These are phyloP conservation scores for Syrista parreyssii DNA, from an alignment of 2,888 invertebrate species.

Conservation along the genomic window DNA sequence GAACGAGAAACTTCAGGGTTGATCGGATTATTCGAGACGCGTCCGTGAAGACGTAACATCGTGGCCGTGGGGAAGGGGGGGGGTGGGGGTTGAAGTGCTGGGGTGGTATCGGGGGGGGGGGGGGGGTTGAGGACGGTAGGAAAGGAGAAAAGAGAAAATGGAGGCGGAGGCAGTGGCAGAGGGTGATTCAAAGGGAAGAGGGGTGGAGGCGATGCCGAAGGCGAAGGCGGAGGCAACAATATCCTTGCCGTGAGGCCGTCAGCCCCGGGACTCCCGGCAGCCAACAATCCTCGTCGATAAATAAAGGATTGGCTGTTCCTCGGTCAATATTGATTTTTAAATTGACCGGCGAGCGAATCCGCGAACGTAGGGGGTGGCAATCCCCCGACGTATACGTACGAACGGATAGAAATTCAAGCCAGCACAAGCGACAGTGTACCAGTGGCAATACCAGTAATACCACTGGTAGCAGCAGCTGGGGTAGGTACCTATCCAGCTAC, in stretches of 20 bases:
- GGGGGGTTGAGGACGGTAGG: neutral
- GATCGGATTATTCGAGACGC: slow-evolving; percentile 62
- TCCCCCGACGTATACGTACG: slow-evolving; percentile 41
- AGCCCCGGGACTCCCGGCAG: slow-evolving; percentile 38
- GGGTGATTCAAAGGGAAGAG: neutral
- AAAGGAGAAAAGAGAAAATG: neutral
- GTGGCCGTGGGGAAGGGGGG: neutral
- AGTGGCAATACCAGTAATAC: neutral
- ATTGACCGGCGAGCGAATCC: slow-evolving; percentile 64
- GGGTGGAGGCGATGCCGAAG: slow-evolving; percentile 36
- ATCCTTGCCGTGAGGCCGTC: slow-evolving; percentile 36
- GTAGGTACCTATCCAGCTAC: neutral
- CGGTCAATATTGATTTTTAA: slow-evolving; percentile 67
- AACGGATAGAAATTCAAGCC: slow-evolving; percentile 61
- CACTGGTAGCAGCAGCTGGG: neutral
- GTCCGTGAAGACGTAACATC: slow-evolving; percentile 52
- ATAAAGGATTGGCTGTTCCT: slow-evolving; percentile 63
- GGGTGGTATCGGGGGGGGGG: no score
- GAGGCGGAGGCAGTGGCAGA: neutral
- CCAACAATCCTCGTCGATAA: slow-evolving; percentile 62
- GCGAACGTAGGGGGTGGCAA: slow-evolving; percentile 32
- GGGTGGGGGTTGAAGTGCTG: neutral
- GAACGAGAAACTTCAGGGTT: slow-evolving; percentile 30
- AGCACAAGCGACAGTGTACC: slow-evolving; percentile 29
- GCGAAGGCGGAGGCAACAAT: slow-evolving; percentile 31